phyloP scores from a whole-genome alignment of 1,140 invertebrate species.

The Musca domestica region DNA sequence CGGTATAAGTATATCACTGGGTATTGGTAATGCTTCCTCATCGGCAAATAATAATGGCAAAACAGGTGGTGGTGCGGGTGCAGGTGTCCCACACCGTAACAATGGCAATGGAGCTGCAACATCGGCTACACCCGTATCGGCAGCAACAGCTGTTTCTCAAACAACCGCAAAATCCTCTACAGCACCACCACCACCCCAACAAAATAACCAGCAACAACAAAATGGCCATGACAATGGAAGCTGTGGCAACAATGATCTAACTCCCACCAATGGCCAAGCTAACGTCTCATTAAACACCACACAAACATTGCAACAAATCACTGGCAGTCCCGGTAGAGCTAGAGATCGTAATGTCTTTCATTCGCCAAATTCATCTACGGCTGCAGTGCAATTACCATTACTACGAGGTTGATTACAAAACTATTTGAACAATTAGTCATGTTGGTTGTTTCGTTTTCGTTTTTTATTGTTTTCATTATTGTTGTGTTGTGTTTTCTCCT shows the following conservation, averaged over 20 bases:
- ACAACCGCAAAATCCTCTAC: neutral
- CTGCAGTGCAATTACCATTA: conserved; percentile 43
- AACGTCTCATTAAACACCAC: conserved; percentile 25
- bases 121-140: neutral
- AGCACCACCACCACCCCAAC: neutral
- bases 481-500: neutral
- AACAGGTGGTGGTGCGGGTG: conserved; percentile 4
- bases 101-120: conserved; percentile 9
- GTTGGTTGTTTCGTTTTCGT: conserved; percentile 2
- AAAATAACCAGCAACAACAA: neutral
- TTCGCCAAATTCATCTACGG: conserved; percentile 36
- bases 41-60: neutral
- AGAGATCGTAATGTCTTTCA: conserved; percentile 53
- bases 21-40: conserved; percentile 38
- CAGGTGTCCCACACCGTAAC: neutral
- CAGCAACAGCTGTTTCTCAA: too few relatives aligned
- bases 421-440: conserved; percentile 22
- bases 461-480: neutral
- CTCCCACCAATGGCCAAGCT: neutral
- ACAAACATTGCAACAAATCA: conserved; percentile 50
- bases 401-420: conserved; percentile 39
- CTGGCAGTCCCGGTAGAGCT: conserved; percentile 51
- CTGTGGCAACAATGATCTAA: conserved; percentile 1
- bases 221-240: conserved; percentile 23
- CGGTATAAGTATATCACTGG: conserved; percentile 48